These are phyloP conservation scores for Trissolcus basalis DNA, from an alignment of 1,140 invertebrate genomes.

Conservation along the genomic window DNA sequence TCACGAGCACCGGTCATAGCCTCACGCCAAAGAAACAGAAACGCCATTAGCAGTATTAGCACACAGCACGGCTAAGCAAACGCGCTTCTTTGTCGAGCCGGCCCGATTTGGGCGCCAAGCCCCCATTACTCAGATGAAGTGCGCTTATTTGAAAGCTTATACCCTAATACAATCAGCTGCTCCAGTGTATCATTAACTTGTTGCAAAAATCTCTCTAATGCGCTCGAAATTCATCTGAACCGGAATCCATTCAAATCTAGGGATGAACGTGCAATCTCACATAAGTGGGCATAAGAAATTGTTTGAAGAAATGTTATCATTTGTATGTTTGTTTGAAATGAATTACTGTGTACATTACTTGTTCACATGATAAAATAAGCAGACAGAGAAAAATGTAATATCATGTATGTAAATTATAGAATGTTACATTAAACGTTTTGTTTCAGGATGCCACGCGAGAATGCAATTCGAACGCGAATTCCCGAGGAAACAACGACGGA, in stretches of 20 bases:
- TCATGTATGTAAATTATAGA: background rate
- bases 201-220: too few relatives aligned
- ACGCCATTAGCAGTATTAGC: constrained; percentile 54
- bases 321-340: too few relatives aligned
- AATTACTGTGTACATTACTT: too few relatives aligned
- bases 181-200: too few relatives aligned
- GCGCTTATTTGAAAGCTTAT: constrained; percentile 35
- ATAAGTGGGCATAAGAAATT: too few relatives aligned
- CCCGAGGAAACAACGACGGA: constrained; percentile 63
- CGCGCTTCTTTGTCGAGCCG: constrained; percentile 20
- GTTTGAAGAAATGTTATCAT: too few relatives aligned
- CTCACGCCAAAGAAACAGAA: constrained; percentile 34
- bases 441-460: constrained; percentile 70
- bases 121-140: constrained; percentile 26
- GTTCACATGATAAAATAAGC: too few relatives aligned
- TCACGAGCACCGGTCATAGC: constrained; percentile 34
- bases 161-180: constrained; percentile 17
- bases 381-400: background rate
- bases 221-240: too few relatives aligned
- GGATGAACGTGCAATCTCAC: too few relatives aligned
- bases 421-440: constrained; percentile 16
- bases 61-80: constrained; percentile 28
- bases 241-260: too few relatives aligned
- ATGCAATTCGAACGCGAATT: constrained; percentile 64
- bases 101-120: constrained; percentile 27